These are phyloP conservation scores for Drosophila obscura DNA, from an alignment of 1,140 invertebrate species.

Conservation along the genomic window DNA sequence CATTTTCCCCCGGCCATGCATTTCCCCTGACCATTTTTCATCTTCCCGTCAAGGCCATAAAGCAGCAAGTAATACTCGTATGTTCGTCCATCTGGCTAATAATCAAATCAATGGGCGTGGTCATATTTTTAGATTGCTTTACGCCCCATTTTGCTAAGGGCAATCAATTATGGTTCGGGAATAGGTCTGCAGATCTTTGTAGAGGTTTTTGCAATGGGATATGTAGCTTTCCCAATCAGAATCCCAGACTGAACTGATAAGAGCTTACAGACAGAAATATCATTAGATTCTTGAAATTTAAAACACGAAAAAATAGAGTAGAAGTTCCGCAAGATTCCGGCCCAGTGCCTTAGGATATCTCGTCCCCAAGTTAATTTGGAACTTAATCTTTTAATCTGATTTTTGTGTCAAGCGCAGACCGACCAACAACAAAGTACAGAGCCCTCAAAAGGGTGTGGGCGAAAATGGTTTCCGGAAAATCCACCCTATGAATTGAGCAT, in stretches of 20 bases:
- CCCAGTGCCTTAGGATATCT: too few species aligned
- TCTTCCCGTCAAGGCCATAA: slow-evolving; percentile 27
- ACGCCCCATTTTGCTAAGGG: slow-evolving; percentile 27
- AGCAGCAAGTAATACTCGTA: slow-evolving; percentile 30
- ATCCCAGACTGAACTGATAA: too few species aligned
- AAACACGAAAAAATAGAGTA: too few species aligned
- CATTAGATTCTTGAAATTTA: too few species aligned
- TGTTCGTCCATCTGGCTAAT: slow-evolving; percentile 52
- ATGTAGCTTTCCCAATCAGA: too few species aligned
- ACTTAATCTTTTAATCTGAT: slow-evolving; percentile 81
- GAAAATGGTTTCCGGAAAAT: slow-evolving; percentile 22
- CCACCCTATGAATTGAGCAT: slow-evolving; percentile 29
- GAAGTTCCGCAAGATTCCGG: too few species aligned
- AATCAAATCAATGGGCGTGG: slow-evolving; percentile 55
- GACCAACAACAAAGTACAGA: slow-evolving; percentile 26
- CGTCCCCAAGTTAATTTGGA: slow-evolving; percentile 75
- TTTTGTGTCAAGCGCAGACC: slow-evolving; percentile 78
- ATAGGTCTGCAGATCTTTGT: too few species aligned
- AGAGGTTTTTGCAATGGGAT: too few species aligned
- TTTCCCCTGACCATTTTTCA: background rate
- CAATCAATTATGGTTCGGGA: slow-evolving; percentile 33
- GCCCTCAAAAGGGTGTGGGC: background rate
- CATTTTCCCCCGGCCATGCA: background rate
- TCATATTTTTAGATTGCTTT: slow-evolving; percentile 27
- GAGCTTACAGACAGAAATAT: too few species aligned